Percentiles rank a stretch among this genome's conserved stretches.
Conservation (phyloP, 64 coral and sea anemone genomes). For the Orbicella faveolata region DNA sequence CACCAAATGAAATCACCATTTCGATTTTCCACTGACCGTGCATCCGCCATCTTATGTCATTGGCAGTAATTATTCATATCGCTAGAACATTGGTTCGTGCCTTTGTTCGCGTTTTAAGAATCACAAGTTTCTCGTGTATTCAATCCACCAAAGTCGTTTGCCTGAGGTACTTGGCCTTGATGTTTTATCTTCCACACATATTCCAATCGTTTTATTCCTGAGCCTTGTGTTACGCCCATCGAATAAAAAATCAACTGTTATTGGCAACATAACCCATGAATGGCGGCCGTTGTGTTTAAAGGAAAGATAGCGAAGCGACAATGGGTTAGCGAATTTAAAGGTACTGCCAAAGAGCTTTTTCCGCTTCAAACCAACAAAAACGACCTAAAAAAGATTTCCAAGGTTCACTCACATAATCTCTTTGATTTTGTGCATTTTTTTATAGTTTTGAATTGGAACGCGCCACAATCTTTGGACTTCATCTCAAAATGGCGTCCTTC, state of each 20-base stretch:
- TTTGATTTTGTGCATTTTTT: conserved; percentile 19
- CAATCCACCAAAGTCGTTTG: neutral
- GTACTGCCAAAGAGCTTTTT: neutral
- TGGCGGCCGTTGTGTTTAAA: conserved; percentile 37
- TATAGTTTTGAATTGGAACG: conserved; percentile 52
- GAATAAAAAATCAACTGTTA: conserved; percentile 57
- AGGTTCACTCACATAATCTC: neutral
- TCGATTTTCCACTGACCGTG: conserved; percentile 45
- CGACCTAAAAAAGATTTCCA: neutral
- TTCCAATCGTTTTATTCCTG: conserved; percentile 32
- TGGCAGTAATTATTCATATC: conserved; percentile 81
- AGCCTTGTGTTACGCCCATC: conserved; percentile 46
- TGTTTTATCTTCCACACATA: conserved; percentile 19
- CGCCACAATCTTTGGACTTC: conserved; percentile 73
- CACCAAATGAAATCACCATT: conserved; percentile 18
- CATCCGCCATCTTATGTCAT: conserved; percentile 55
- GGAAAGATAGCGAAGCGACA: conserved; percentile 27
- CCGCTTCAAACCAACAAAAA: neutral
- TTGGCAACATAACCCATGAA: conserved; percentile 51
- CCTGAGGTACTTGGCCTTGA: conserved; percentile 12
- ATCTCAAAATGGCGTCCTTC: conserved; percentile 74
- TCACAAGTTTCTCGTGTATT: conserved; percentile 43
- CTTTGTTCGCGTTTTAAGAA: conserved; percentile 61
- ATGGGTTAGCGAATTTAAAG: conserved; percentile 27
- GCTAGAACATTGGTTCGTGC: conserved; percentile 66